Evolutionary conservation across 2,797 vertebrate genomes (phyloP), one percentile per base, ranked within the genome.

Genomic region (Avahi laniger): DNA sequence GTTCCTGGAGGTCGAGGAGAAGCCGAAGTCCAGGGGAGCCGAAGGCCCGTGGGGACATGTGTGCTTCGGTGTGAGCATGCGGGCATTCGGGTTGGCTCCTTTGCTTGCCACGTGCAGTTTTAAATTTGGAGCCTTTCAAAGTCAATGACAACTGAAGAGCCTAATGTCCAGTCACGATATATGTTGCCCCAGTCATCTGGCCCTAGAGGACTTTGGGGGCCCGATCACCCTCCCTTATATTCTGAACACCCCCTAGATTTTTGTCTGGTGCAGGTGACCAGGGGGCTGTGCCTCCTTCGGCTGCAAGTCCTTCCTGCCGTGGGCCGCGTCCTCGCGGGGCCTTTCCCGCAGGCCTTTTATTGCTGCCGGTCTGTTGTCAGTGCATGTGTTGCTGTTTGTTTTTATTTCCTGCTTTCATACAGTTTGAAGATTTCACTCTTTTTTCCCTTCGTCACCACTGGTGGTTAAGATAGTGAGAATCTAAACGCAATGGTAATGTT

Each of bases 381-480:
- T 61, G 54, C 35, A 26, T 4, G 46, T 72, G 79, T 22, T 78
- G 81, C 79, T 89, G n/a, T 76, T 96, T 96, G 35, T 80, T 96
- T 97, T 91, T 63, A 54, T 95, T 97, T 94, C 89, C 91, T 91
- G 83, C 86, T 84, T 82, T 95, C 46, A 43, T 69, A 70, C 43
- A 18, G 20, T 54, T 57, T 95, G 72, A 78, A 82, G 91, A 83
- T 61, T 87, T 59, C 5, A 26, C 43, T 63, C 15, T n/a, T 52
- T 75, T 33, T 18, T 5, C 7, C 28, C 14, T 38, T 88, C 33
- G 63, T 86, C 52, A 38, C 43, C 15, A 22, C 57, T 59, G 61
- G 41, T 86, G 85, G 67, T 96, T 94, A 93, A 89, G 89, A 90
- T 79, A 94, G 65, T 17, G 61, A 81, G 65, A 85, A 50, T 85